phyloP scores from a whole-genome alignment of 2,113 vertebrate species.

The Miniopterus natalensis region DNA sequence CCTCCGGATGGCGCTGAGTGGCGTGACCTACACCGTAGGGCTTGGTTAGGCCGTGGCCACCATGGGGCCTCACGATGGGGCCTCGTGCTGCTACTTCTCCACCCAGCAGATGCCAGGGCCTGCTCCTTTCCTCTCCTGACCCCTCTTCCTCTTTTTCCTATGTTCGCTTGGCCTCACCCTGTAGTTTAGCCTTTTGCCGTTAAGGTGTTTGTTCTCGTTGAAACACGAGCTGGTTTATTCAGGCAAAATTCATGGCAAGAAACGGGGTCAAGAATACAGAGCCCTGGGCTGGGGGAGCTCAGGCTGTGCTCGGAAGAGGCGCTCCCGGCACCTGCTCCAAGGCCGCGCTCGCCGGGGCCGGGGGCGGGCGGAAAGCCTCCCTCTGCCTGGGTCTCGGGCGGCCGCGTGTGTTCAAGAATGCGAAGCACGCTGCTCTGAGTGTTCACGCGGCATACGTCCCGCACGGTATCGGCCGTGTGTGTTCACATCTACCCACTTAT shows the following conservation, averaged over 20 bases:
- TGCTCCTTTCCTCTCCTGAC: neutral
- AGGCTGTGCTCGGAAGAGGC: slow-evolving; percentile 67
- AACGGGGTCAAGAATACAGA: slow-evolving; percentile 60
- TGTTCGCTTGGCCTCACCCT: neutral
- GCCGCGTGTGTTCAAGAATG: slow-evolving; percentile 62
- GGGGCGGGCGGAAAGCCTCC: slow-evolving; percentile 65
- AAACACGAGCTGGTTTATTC: slow-evolving; percentile 35
- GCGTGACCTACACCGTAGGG: neutral
- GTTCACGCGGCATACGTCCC: slow-evolving; percentile 80
- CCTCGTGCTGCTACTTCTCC: neutral
- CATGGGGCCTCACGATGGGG: neutral
- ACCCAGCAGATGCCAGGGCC: neutral
- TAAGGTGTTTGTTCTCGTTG: slow-evolving; percentile 61
- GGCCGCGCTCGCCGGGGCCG: slow-evolving; percentile 18
- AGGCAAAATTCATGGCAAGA: slow-evolving; percentile 48
- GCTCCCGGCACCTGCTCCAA: slow-evolving; percentile 40
- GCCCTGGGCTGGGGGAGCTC: slow-evolving; percentile 61
- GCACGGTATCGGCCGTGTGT: slow-evolving; percentile 65
- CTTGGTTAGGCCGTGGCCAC: neutral
- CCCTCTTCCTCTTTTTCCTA: neutral
- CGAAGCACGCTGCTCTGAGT: slow-evolving; percentile 70
- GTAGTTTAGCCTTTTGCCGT: slow-evolving; percentile 15
- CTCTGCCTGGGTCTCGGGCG: no score
- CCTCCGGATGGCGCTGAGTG: neutral
- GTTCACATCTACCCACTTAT: slow-evolving; percentile 79